These are phyloP conservation scores for Platycercus adscitus DNA, from an alignment of 2,113 vertebrate genomes.

Conservation along the genomic window DNA sequence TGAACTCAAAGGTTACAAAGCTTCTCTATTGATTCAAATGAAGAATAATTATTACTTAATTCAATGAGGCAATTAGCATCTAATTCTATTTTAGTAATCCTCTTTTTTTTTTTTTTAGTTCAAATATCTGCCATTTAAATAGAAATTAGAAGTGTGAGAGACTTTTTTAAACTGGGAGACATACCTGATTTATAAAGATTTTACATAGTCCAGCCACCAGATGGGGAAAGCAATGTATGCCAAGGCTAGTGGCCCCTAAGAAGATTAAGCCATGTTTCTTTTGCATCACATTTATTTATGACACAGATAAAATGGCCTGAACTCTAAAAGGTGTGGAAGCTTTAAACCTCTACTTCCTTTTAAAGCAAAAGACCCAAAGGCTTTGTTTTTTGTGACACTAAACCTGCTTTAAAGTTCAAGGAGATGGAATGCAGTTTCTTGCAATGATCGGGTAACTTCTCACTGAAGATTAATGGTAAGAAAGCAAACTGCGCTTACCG, in stretches of 20 bases:
- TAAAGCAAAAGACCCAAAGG: background rate
- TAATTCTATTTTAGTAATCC: background rate
- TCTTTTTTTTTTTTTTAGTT: background rate
- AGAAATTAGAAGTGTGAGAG: background rate
- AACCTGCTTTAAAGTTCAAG: background rate
- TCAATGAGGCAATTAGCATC: background rate
- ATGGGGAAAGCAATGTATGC: background rate
- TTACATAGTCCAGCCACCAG: background rate
- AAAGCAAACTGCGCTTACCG: constrained; percentile 77
- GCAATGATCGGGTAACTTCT: background rate
- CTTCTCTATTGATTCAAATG: background rate
- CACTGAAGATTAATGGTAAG: background rate
- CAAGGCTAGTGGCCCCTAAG: background rate
- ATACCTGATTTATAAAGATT: background rate
- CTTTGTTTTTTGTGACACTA: background rate
- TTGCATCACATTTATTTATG: background rate
- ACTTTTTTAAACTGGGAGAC: background rate
- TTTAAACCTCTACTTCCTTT: background rate
- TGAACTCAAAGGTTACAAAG: background rate
- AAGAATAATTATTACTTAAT: background rate
- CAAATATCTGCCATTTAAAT: background rate
- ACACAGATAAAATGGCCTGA: background rate
- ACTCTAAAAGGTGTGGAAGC: background rate
- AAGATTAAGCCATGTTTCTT: background rate
- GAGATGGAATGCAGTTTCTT: background rate